Evolutionary conservation across 1,140 invertebrate species (phyloP).

Genomic region (Cryptotermes secundus): DNA sequence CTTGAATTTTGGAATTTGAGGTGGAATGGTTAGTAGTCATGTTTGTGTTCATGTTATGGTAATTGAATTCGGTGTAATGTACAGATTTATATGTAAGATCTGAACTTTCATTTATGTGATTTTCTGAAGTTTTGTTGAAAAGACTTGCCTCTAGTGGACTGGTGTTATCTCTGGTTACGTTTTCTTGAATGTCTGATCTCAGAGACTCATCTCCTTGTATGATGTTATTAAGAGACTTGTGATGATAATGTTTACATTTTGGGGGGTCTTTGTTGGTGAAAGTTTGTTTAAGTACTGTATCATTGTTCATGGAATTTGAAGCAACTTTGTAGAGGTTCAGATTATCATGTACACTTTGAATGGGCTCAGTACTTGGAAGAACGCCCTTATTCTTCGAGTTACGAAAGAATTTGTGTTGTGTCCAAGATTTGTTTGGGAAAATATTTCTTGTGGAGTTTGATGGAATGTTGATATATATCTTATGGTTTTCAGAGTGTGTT

Average conservation of each 20-base stretch:
- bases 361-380: background rate
- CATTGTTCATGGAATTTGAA: background rate
- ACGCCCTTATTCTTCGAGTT: background rate
- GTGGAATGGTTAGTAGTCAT: background rate
- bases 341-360: background rate
- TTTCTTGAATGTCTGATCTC: background rate
- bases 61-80: background rate
- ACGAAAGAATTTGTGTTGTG: slow-evolving; percentile 5
- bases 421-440: background rate
- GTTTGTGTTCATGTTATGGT: background rate
- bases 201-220: background rate
- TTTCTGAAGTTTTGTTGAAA: background rate
- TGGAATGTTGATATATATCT: background rate
- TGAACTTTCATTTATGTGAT: background rate
- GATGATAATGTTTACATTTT: background rate
- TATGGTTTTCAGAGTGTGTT: background rate
- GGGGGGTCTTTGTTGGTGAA: background rate
- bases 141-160: background rate
- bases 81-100: background rate
- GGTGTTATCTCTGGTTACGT: background rate
- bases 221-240: background rate
- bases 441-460: background rate
- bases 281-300: background rate
- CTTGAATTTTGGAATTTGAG: background rate
- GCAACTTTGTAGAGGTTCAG: background rate